A percentile compares a stretch with the other conserved stretches of the same genome.
Evolutionary conservation across 2,113 vertebrate species (phyloP).

Genomic region (Planiliza haematocheilus): DNA sequence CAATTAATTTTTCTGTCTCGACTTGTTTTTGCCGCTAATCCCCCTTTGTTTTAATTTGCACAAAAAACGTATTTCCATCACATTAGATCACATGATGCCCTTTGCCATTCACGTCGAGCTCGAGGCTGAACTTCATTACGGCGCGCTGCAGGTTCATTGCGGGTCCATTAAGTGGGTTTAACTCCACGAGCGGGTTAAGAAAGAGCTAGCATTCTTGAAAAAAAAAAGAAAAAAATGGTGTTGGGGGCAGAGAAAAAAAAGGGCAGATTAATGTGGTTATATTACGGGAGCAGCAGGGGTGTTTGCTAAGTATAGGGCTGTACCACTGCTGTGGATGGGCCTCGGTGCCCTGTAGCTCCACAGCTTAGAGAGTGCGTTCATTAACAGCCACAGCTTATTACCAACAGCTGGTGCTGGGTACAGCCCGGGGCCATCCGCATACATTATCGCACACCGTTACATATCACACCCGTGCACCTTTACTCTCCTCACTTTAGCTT

Average conservation of each 20-base stretch:
- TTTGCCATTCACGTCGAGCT: conserved; percentile 12
- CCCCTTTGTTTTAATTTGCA: background rate
- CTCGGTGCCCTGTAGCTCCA: conserved; percentile 46
- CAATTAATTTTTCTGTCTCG: background rate
- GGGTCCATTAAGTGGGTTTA: conserved; percentile 60
- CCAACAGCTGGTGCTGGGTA: conserved; percentile 62
- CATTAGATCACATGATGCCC: conserved; percentile 10
- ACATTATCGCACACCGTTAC: conserved; percentile 41
- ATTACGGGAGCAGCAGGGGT: conserved; percentile 58
- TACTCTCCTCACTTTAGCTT: conserved; percentile 24
- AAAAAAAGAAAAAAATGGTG: too few species aligned
- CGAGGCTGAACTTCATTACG: conserved; percentile 37
- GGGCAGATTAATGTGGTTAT: conserved; percentile 37
- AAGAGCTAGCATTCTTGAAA: conserved; percentile 2
- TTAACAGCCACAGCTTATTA: conserved; percentile 66
- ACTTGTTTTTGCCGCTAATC: conserved; percentile 9
- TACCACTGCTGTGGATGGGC: conserved; percentile 28
- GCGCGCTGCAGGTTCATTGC: conserved; percentile 34
- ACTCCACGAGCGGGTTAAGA: conserved; percentile 16
- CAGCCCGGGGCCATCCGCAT: conserved; percentile 49
- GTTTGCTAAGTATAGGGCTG: conserved; percentile 47
- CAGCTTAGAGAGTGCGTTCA: conserved; percentile 50
- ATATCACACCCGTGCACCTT: conserved; percentile 11
- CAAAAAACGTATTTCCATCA: background rate
- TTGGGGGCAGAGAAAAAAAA: background rate